Evolutionary conservation across 2,113 vertebrate species (phyloP), one percentile per base, ranked within the genome.

Genomic region (Leptobrachium leishanense): DNA sequence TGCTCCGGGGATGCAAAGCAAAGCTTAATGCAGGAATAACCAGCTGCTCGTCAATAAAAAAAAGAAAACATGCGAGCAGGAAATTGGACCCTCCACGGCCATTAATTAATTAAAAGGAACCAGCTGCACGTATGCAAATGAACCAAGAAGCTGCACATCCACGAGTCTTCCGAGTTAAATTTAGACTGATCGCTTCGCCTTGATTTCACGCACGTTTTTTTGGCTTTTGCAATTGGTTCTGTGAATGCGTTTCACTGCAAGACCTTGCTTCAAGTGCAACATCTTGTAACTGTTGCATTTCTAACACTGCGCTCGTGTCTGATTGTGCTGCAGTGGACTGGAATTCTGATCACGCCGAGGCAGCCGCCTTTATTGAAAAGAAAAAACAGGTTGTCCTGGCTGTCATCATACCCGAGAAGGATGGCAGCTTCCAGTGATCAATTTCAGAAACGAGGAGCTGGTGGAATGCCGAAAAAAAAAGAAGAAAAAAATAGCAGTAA

Each of bases 71-170:
- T 46, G 55, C 59, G 12, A 42, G 77, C 15, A 43, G 77, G 77
- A 79, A 66, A 79, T 67, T 42, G 65, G 75, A 66, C 70, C 69
- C 76, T 72, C 46, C 41, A 15, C 39, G 46, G 59, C 62, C 62
- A 67, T 79, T 79, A 79, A 79, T 79, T 79, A 50, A 79, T 79
- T 77, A 79, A 15, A 64, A 79, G 68, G 63, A 62, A 40, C 57
- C 76, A 79, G 76, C 76, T 79, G 76, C 40, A 11, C n/a, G 31
- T 70, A 69, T 77, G 67, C 76, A 69, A 70, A 77, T 70, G 6
- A 2, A 67, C 46, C 54, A 42, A 20, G 40, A 68, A 46, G 43
- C 64, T 42, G 65, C 5, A 44, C 73, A 39, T 10, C 39, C 43
- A 40, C 15, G 40, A 68, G 41, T 8, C 41, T 5, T 15, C 43